Evolutionary conservation across 2,113 vertebrate species (phyloP), one percentile per base, ranked within the genome.

Genomic region (Lagopus leucura): DNA sequence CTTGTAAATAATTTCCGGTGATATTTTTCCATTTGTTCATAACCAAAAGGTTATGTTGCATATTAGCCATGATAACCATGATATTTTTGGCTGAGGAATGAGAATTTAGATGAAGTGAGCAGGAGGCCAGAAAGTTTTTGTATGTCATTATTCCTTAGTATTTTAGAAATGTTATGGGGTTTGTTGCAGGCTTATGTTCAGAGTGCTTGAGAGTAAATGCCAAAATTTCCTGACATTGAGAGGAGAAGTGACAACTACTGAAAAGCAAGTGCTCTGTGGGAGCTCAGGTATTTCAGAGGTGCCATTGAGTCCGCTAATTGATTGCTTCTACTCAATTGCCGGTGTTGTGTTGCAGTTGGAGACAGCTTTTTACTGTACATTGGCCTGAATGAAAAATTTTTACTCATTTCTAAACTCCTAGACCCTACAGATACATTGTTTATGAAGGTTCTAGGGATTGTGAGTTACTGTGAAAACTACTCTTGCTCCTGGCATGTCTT

Each of bases 221-320:
- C 67, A 73, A 89, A 73, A 80, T 77, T 61, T 85, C 36, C 48
- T 42, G 45, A 24, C 25, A 10, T 0, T 64, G 55, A 58, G 61
- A 88, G 88, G 48, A 70, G 60, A 84, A 70, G 61, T 50, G 1
- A 65, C 76, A 34, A 58, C 82, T 92, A 52, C 69, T 88, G 82
- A 64, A 89, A 94, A 91, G 58, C 79, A 89, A 52, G 13, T 64
- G 60, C 52, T 86, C 30, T 64, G 0, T 91, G 73, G 71, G 64
- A 91, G 27, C n/a, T 60, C 45, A 71, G 85, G 52, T 91, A 15
- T 93, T 96, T 88, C 65, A 86, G 42, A 71, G 65, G 60, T 74
- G 72, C 61, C 48, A 13, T 71, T 91, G 52, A 71, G 72, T 82
- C 50, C 34, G 13, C 60, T 89, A n/a, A 5, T 34, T 36, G 47